A percentile compares a stretch with the other conserved stretches of the same genome.
phyloP scores from a whole-genome alignment of 2,797 vertebrate species.

The Sylvia borin region DNA sequence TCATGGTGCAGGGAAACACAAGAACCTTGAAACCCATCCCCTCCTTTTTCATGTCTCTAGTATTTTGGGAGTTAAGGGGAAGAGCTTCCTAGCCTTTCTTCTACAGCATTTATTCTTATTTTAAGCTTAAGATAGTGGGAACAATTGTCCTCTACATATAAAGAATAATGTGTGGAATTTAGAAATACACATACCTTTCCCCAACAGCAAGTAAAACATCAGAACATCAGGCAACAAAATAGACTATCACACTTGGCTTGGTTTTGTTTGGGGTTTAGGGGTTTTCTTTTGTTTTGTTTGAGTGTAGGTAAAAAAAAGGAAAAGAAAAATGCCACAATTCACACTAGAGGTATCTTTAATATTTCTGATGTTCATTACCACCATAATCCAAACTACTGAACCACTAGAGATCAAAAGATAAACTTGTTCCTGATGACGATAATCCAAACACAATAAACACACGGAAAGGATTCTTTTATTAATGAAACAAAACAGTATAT shows the following conservation, averaged over 20 bases:
- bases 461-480: background rate
- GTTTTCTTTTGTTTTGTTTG: background rate
- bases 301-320: background rate
- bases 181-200: background rate
- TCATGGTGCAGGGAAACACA: rapidly evolving
- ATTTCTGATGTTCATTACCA: background rate
- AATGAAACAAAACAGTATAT: background rate
- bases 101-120: background rate
- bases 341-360: background rate
- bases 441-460: background rate
- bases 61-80: background rate
- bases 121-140: background rate
- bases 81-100: background rate
- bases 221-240: background rate
- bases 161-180: background rate
- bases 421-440: background rate
- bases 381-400: background rate
- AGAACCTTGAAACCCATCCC: background rate
- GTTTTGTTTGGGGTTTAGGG: background rate
- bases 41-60: background rate
- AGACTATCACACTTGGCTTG: background rate
- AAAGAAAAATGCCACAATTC: background rate
- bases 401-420: background rate
- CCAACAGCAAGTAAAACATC: background rate
- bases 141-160: background rate